Conservation (phyloP, 2,797 vertebrate species). For the Calcarius lapponicus region DNA sequence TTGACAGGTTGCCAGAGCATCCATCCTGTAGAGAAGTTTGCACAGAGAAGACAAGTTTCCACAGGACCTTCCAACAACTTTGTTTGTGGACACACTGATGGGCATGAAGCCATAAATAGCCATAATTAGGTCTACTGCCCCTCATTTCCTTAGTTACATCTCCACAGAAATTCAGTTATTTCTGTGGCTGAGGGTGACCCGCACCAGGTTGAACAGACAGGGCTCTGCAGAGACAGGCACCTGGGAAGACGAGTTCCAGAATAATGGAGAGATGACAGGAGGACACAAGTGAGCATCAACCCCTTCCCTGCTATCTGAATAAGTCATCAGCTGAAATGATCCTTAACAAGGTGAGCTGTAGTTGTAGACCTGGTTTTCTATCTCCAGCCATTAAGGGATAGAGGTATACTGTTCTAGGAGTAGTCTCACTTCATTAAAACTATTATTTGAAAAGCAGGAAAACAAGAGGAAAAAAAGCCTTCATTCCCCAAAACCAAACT, state of each 20-base stretch:
- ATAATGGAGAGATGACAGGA: accelerated
- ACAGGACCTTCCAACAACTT: neutral
- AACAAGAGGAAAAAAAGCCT: neutral
- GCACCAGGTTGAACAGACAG: neutral
- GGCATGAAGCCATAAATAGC: accelerated
- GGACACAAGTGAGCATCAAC: neutral
- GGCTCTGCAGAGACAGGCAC: accelerated
- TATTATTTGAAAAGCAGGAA: neutral
- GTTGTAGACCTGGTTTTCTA: neutral
- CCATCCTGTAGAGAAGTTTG: neutral
- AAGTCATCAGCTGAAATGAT: neutral
- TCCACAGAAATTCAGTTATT: neutral
- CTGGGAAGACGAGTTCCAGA: neutral
- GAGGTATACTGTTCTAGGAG: neutral
- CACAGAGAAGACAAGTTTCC: neutral
- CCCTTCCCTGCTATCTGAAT: neutral
- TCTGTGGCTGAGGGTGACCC: neutral
- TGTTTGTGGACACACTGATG: accelerated
- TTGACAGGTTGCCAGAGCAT: neutral
- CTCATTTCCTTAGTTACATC: neutral
- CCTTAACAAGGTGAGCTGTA: neutral
- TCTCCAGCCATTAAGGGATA: neutral
- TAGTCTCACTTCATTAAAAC: neutral
- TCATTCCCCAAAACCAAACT: neutral
- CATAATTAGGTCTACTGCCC: neutral